These are phyloP conservation scores for Mizuhopecten yessoensis DNA, from an alignment of 1,140 invertebrate species.

Conservation along the genomic window DNA sequence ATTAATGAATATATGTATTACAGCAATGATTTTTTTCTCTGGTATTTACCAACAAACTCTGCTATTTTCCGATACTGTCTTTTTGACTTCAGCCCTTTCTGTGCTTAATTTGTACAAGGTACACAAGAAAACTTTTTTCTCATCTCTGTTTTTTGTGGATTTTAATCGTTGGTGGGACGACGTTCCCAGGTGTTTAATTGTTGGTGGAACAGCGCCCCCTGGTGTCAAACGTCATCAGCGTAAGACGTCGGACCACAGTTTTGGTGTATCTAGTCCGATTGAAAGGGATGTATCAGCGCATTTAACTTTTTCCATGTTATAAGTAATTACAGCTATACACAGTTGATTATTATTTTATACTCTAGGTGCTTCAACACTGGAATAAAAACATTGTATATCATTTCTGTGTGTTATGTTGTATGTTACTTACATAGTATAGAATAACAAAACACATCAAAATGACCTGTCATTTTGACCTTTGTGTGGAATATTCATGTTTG, in stretches of 20 bases:
- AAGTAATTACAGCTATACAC: slow-evolving; percentile 7
- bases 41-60: neutral
- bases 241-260: neutral
- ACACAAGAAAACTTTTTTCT: neutral
- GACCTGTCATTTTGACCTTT: too few relatives aligned
- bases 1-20: neutral
- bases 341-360: slow-evolving; percentile 36
- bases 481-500: too few relatives aligned
- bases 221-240: neutral
- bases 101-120: neutral
- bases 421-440: too few relatives aligned
- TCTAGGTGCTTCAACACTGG: slow-evolving; percentile 31
- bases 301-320: slow-evolving; percentile 33
- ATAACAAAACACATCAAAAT: too few relatives aligned
- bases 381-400: slow-evolving; percentile 36
- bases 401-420: neutral
- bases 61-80: neutral
- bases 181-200: neutral
- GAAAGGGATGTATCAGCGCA: slow-evolving; percentile 17
- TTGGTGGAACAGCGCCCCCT: slow-evolving; percentile 10
- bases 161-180: neutral
- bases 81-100: neutral
- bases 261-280: slow-evolving; percentile 14
- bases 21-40: neutral
- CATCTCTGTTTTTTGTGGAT: neutral